Evolutionary conservation across 1,140 invertebrate species (phyloP).

Genomic region (Bombyx mandarina): DNA sequence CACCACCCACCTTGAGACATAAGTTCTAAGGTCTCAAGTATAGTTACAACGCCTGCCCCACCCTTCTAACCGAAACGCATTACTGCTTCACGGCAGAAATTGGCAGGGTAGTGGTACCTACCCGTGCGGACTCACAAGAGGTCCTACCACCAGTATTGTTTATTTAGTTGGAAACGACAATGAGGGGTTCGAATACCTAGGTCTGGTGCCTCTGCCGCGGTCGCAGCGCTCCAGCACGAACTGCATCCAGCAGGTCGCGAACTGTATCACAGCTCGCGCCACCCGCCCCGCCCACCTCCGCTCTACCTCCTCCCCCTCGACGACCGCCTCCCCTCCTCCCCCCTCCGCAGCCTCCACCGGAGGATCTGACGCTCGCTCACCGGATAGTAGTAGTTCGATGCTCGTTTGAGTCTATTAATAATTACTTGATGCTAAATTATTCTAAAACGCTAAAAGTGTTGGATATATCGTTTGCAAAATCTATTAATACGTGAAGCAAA

Average conservation of each 20-base stretch:
- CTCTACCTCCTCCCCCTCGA: conserved; percentile 23
- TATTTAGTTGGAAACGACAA: not conserved
- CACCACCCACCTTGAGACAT: too few relatives aligned
- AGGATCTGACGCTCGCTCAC: conserved; percentile 4
- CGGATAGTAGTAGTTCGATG: conserved; percentile 33
- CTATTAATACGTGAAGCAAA: too few relatives aligned
- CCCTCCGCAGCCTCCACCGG: conserved; percentile 4
- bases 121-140: too few relatives aligned
- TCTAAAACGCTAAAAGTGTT: too few relatives aligned
- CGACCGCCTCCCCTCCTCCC: not conserved
- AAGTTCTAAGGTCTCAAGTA: too few relatives aligned
- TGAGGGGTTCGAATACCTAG: conserved; percentile 54
- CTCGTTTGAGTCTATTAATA: conserved; percentile 18
- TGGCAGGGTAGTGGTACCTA: too few relatives aligned
- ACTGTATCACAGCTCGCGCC: conserved; percentile 75
- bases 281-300: conserved; percentile 33
- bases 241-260: conserved; percentile 89
- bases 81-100: too few relatives aligned
- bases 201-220: conserved; percentile 83
- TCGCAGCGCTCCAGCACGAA: conserved; percentile 88
- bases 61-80: too few relatives aligned
- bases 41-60: too few relatives aligned
- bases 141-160: not conserved
- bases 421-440: too few relatives aligned
- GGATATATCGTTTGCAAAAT: too few relatives aligned